A percentile compares a stretch with the other conserved stretches of the same genome.
phyloP scores from a whole-genome alignment of 2,797 vertebrate genomes.

The Siniperca undulata region DNA sequence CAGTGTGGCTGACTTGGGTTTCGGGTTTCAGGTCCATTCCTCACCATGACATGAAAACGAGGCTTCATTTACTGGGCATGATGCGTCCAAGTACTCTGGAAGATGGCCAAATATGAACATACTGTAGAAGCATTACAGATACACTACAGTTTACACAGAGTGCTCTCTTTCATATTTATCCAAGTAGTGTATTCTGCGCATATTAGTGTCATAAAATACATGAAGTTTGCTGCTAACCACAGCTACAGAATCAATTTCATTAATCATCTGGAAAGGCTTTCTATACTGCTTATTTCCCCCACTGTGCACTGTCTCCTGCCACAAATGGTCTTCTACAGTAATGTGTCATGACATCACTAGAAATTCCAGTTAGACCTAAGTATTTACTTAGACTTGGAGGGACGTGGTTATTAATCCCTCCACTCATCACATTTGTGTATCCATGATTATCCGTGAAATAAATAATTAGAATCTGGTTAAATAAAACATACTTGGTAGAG shows the following conservation, averaged over 20 bases:
- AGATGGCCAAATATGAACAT: constrained; percentile 19
- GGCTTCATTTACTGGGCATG: constrained; percentile 7
- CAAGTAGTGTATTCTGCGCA: neutral
- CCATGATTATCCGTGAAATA: neutral
- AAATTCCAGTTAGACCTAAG: constrained; percentile 9
- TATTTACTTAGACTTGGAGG: neutral
- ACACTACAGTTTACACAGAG: neutral
- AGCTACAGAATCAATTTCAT: constrained; percentile 19
- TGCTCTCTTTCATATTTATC: neutral
- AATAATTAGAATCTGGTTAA: neutral
- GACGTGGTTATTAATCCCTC: neutral
- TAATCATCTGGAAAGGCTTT: constrained; percentile 23
- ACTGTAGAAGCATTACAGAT: neutral
- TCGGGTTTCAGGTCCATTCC: constrained; percentile 58
- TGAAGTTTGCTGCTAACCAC: constrained; percentile 7
- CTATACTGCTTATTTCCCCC: constrained; percentile 16
- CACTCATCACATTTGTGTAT: neutral
- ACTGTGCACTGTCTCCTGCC: neutral
- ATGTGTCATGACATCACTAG: neutral
- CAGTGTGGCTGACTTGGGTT: constrained; percentile 44
- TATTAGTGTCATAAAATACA: neutral
- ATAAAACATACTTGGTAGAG: neutral
- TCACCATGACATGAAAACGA: constrained; percentile 49
- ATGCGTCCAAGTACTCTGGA: constrained; percentile 19
- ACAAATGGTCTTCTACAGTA: constrained; percentile 11